A percentile compares a stretch with the other conserved stretches of the same genome.
Conservation (phyloP, 2,113 vertebrate genomes). For the Nanger granti region DNA sequence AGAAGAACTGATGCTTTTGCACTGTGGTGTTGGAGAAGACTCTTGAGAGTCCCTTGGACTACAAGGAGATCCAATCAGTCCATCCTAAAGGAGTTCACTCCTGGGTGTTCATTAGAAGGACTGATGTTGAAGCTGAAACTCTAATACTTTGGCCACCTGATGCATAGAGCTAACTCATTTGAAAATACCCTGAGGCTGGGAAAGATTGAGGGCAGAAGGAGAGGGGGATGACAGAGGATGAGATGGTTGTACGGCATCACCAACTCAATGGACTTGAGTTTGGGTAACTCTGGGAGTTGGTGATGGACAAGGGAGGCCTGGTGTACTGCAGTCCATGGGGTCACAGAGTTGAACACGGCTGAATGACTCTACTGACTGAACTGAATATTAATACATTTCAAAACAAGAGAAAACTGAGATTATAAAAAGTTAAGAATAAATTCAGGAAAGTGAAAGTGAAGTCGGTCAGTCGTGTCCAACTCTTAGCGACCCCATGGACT, state of each 20-base stretch:
- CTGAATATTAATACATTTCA: neutral
- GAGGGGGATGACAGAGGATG: neutral
- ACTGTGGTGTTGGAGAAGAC: neutral
- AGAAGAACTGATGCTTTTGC: neutral
- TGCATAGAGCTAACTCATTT: neutral
- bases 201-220: neutral
- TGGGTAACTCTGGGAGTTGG: neutral
- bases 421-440: neutral
- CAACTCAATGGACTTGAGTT: neutral
- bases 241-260: neutral
- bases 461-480: too few relatives aligned
- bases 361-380: neutral
- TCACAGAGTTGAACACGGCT: accelerated
- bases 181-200: neutral
- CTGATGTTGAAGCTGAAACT: neutral
- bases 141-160: neutral
- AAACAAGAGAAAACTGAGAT: neutral
- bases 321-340: neutral
- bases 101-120: neutral
- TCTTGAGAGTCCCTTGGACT: neutral
- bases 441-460: neutral
- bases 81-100: neutral
- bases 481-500: too few relatives aligned
- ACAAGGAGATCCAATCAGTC: neutral
- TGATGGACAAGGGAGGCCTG: neutral